Evolutionary conservation across 1,140 invertebrate species (phyloP), one percentile per base, ranked within the genome.

Genomic region (Penaeus japonicus): DNA sequence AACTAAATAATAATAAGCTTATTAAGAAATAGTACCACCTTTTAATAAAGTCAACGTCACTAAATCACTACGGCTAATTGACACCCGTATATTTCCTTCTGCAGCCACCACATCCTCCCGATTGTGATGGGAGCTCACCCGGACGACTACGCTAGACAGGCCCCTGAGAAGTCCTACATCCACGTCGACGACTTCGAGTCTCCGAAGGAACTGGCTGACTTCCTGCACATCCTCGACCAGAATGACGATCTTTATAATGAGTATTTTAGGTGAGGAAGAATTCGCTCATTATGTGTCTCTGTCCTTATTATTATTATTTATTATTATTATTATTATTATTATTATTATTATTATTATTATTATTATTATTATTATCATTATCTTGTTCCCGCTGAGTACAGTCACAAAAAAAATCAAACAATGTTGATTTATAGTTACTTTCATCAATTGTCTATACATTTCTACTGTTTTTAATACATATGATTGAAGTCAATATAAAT

Each of bases 41-140:
- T 47, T 47, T 47, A 47, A 47, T 15, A 15, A 47, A 47, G 5
- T 47, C 47, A 7, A 7, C 47, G 1, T 47, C 1, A 10, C 47
- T 47, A 0, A 12, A 1, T 12, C 47, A 47, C 47, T 47, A 1
- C 15, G 10, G 5, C 47, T 47, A 47, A 47, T 47, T 1, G 10
- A 47, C 1, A 47, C 47, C 5, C 62, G 0, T 22, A 81, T 59
- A 18, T 39, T 24, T 55, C n/a, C 47, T 59, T 32, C 92, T 92
- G n/a, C 92, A 98, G 97, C 85, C 95, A 97, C 90, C 96, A 97
- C 91, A 95, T 98, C 18, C 92, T 99, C 75, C 97, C 97, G 0
- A 97, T 99, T 78, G 98, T 99, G 24, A 99, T 99, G 97, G 98
- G 98, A 1, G 98, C 97, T 0, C 95, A 96, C 55, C 96, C 96